Percentiles rank a stretch among this genome's conserved stretches.
These are phyloP conservation scores for Microctenopoma stevenorrisi DNA, from an alignment of 2,797 vertebrate species.

Conservation along the genomic window DNA sequence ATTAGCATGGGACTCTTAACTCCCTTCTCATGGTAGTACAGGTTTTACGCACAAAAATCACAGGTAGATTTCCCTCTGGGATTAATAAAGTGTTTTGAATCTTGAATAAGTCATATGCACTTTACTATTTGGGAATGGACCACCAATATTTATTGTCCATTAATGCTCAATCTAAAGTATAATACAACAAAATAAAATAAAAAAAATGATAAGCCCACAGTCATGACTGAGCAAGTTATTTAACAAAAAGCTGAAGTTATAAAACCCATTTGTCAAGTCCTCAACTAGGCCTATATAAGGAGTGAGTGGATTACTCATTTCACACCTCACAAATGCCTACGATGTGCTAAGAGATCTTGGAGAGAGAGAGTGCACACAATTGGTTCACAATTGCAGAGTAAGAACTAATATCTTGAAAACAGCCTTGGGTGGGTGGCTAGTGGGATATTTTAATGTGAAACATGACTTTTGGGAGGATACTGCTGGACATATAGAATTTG, in stretches of 20 bases:
- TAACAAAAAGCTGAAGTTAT: slow-evolving; percentile 44
- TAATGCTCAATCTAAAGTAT: no score
- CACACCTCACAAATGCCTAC: slow-evolving; percentile 76
- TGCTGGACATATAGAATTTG: slow-evolving; percentile 24
- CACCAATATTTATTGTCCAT: no score
- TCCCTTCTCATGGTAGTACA: no score
- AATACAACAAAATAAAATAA: no score
- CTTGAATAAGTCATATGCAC: no score
- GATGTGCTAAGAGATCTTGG: slow-evolving; percentile 58
- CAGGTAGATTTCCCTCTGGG: no score
- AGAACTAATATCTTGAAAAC: slow-evolving; percentile 66
- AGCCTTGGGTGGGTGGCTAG: slow-evolving; percentile 62
- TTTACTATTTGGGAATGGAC: not conserved
- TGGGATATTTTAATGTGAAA: slow-evolving; percentile 67
- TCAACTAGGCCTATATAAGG: slow-evolving; percentile 61
- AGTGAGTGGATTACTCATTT: slow-evolving; percentile 74
- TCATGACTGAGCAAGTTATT: slow-evolving; percentile 32
- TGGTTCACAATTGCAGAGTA: slow-evolving; percentile 63
- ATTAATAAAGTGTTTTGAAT: no score
- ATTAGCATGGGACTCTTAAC: not conserved
- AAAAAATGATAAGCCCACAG: not conserved
- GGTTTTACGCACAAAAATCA: not conserved
- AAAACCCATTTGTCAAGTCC: slow-evolving; percentile 64
- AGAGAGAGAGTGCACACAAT: slow-evolving; percentile 57
- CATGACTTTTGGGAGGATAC: slow-evolving; percentile 8